A percentile compares a stretch with the other conserved stretches of the same genome.
These are phyloP conservation scores for Cavia porcellus DNA, from an alignment of 2,113 vertebrate genomes.

Conservation along the genomic window DNA sequence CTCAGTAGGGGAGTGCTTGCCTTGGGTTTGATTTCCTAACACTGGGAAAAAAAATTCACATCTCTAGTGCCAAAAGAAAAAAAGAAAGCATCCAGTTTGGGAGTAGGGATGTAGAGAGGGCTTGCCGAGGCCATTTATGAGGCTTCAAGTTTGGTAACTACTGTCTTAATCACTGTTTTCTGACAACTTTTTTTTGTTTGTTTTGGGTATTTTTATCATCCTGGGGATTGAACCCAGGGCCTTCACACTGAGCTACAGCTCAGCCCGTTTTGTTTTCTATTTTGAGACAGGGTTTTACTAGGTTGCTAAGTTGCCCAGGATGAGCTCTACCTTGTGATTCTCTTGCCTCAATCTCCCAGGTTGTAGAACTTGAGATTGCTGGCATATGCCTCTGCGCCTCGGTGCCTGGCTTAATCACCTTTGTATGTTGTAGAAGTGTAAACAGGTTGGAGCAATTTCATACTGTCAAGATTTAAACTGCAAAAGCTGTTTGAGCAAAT, in stretches of 20 bases:
- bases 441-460: neutral
- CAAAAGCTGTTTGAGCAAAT: neutral
- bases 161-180: neutral
- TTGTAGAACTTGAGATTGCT: neutral
- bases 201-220: too few relatives aligned
- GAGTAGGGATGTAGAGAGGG: neutral
- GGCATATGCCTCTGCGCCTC: too few relatives aligned
- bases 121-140: neutral
- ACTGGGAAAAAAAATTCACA: neutral
- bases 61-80: neutral
- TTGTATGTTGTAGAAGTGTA: neutral
- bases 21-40: neutral
- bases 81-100: neutral
- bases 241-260: neutral
- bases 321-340: neutral
- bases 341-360: neutral
- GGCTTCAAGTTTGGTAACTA: neutral
- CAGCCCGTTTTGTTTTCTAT: neutral
- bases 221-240: neutral
- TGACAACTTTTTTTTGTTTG: neutral
- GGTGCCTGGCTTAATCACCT: neutral
- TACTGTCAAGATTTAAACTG: neutral
- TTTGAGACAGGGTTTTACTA: neutral
- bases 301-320: neutral
- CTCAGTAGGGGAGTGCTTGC: neutral